Percentiles rank a stretch among this genome's conserved stretches.
phyloP scores from a whole-genome alignment of 2,888 invertebrate genomes.

The Eristalis tenax region DNA sequence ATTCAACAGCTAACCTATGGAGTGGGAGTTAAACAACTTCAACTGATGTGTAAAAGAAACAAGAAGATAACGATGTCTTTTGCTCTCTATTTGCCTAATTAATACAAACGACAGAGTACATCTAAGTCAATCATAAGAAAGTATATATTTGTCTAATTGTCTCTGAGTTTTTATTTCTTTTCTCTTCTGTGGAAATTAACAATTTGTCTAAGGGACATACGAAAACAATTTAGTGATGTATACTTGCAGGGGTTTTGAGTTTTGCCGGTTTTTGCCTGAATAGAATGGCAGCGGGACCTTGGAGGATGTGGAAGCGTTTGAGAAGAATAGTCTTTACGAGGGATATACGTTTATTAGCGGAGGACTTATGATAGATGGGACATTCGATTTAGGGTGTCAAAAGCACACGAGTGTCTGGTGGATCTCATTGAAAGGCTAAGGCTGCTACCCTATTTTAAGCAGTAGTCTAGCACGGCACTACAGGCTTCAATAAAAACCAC shows the following conservation, averaged over 20 bases:
- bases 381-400: no score
- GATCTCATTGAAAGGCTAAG: no score
- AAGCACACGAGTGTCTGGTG: no score
- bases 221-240: constrained; percentile 37
- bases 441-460: no score
- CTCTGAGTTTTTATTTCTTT: neutral
- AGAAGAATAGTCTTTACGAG: no score
- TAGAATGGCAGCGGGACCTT: neutral
- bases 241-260: neutral
- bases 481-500: no score
- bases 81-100: constrained; percentile 66
- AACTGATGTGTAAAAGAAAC: constrained; percentile 41
- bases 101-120: constrained; percentile 69
- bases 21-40: neutral
- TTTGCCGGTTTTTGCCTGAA: neutral
- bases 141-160: constrained; percentile 8
- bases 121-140: constrained; percentile 20
- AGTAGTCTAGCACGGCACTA: no score
- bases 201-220: constrained; percentile 44
- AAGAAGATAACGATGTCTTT: constrained; percentile 59
- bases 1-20: constrained; percentile 32
- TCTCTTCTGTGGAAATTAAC: constrained; percentile 26
- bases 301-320: no score
- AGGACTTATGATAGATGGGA: no score
- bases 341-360: no score